Evolutionary conservation across 53 echinoderm and acorn worm genomes (phyloP).

Genomic region (Paracentrotus lividus): DNA sequence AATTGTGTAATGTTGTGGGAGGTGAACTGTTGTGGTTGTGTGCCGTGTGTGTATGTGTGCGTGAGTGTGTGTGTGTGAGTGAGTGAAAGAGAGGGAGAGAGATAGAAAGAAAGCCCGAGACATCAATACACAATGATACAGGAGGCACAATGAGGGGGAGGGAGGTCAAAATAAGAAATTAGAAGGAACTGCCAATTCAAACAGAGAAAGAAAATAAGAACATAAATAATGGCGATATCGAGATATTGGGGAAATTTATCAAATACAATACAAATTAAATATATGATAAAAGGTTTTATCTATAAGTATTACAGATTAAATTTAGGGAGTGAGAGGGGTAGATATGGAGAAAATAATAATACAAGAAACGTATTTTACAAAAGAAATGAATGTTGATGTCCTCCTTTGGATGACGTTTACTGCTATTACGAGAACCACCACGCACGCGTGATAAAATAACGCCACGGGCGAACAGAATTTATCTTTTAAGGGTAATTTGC

Average conservation of each 20-base stretch:
- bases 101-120: neutral
- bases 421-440: neutral
- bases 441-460: neutral
- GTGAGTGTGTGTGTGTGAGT: no score
- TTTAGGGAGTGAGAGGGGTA: no score
- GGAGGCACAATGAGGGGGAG: neutral
- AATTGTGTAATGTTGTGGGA: no score
- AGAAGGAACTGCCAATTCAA: no score
- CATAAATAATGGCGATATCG: no score
- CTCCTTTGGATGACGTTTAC: neutral
- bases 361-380: neutral
- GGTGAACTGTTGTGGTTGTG: no score
- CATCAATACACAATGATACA: neutral
- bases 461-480: constrained; percentile 14
- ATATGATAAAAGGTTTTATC: no score
- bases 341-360: neutral
- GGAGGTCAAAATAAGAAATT: neutral
- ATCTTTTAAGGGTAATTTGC: neutral
- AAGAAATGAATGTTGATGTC: neutral
- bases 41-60: no score
- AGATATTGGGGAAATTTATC: no score
- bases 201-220: no score
- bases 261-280: no score
- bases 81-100: neutral
- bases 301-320: no score